Evolutionary conservation across 2,113 vertebrate species (phyloP).

Genomic region (Picathartes gymnocephalus): DNA sequence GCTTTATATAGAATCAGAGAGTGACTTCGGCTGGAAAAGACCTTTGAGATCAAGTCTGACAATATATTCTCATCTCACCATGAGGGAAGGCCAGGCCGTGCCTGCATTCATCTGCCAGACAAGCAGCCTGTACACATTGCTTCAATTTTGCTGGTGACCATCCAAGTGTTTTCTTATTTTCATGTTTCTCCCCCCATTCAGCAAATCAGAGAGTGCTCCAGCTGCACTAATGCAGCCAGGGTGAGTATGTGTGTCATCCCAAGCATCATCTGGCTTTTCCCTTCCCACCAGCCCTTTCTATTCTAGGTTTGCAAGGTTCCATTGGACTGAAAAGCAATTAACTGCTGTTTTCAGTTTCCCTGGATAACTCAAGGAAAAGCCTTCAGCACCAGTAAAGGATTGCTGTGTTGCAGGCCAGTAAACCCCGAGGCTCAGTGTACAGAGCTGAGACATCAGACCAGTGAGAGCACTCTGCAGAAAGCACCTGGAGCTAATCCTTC

Average conservation of each 20-base stretch:
- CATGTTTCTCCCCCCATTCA: background rate
- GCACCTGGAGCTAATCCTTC: background rate
- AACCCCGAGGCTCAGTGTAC: background rate
- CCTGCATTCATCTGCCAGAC: background rate
- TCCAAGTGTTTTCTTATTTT: background rate
- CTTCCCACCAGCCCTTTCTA: background rate
- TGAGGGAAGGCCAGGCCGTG: background rate
- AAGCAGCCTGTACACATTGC: background rate
- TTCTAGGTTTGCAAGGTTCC: background rate
- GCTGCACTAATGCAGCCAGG: background rate
- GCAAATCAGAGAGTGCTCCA: background rate
- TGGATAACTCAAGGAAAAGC: background rate
- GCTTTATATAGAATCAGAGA: background rate
- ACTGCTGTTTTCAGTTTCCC: background rate
- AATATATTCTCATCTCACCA: background rate
- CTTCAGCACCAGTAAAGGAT: background rate
- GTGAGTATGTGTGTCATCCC: background rate
- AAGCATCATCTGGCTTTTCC: background rate
- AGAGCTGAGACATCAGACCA: background rate
- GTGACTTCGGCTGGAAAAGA: background rate
- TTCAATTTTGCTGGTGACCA: background rate
- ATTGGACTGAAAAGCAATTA: background rate
- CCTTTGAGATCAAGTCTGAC: background rate
- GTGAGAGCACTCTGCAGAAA: background rate
- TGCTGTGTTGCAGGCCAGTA: background rate